phyloP scores from a whole-genome alignment of 2,888 invertebrate species.

The Oligia strigilis region DNA sequence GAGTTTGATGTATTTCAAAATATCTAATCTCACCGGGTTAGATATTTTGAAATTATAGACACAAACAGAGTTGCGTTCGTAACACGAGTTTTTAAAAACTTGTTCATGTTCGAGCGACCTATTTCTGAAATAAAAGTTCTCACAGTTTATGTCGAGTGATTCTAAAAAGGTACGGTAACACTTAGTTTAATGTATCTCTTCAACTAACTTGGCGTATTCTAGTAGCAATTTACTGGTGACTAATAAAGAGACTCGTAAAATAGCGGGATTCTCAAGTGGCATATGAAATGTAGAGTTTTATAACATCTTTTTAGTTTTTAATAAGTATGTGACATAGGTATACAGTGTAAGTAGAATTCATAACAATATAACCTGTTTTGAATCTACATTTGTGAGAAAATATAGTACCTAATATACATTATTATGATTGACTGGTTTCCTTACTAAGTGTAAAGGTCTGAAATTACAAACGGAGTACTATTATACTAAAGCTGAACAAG shows the following conservation, averaged over 20 bases:
- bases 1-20: not conserved
- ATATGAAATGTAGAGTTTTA: constrained; percentile 26
- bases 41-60: not conserved
- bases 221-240: constrained; percentile 54
- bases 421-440: no score
- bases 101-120: constrained; percentile 17
- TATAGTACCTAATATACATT: no score
- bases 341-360: not conserved
- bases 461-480: no score
- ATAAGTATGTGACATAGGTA: not conserved
- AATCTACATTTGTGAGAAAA: not conserved
- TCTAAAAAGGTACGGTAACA: constrained; percentile 63
- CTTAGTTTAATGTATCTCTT: constrained; percentile 52
- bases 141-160: constrained; percentile 56
- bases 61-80: not conserved
- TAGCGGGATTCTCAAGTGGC: constrained; percentile 46
- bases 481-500: no score
- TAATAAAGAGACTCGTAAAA: constrained; percentile 52
- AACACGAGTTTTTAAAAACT: not conserved
- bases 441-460: not conserved
- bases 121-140: constrained; percentile 44
- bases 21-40: no score
- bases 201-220: constrained; percentile 31
- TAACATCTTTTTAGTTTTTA: constrained; percentile 15
- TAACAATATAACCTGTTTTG: not conserved